A percentile compares a stretch with the other conserved stretches of the same genome.
phyloP scores from a whole-genome alignment of 2,888 invertebrate genomes.

The Leptinotarsa peninsularis region DNA sequence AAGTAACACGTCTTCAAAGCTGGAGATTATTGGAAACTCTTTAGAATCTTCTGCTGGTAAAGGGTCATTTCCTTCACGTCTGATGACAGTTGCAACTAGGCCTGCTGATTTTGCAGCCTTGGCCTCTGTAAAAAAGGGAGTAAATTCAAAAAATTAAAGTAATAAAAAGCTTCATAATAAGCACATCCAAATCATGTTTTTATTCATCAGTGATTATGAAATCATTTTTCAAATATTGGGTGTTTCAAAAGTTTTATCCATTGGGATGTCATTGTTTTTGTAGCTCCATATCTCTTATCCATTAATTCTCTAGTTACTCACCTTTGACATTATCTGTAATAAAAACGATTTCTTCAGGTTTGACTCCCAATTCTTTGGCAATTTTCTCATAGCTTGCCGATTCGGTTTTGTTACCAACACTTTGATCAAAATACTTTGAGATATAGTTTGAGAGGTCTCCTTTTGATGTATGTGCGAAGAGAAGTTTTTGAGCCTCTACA shows the following conservation, averaged over 20 bases:
- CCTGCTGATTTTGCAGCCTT: conserved; percentile 84
- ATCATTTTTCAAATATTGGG: background rate
- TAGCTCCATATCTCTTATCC: too few relatives aligned
- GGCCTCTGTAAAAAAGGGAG: conserved; percentile 75
- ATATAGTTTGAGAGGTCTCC: conserved; percentile 83
- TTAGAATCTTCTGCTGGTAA: conserved; percentile 72
- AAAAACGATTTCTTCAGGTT: conserved; percentile 81
- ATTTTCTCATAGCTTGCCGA: conserved; percentile 83
- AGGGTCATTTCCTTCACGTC: conserved; percentile 83
- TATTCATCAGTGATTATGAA: background rate
- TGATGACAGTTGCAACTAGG: conserved; percentile 75
- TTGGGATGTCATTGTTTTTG: too few relatives aligned
- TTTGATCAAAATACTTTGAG: conserved; percentile 88
- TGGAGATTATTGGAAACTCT: conserved; percentile 71
- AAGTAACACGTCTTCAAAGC: conserved; percentile 71
- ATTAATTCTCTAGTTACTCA: conserved; percentile 59
- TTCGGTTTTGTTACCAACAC: conserved; percentile 84
- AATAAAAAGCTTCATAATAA: too few relatives aligned
- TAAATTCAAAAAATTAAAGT: too few relatives aligned
- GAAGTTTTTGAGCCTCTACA: conserved; percentile 87
- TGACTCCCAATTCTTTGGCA: conserved; percentile 73
- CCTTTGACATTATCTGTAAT: conserved; percentile 88
- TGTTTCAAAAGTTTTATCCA: too few relatives aligned
- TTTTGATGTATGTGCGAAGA: conserved; percentile 80
- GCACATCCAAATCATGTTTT: background rate